Conservation (phyloP, 2,888 invertebrate species). For the Cataglyphis rosenhaueri region DNA sequence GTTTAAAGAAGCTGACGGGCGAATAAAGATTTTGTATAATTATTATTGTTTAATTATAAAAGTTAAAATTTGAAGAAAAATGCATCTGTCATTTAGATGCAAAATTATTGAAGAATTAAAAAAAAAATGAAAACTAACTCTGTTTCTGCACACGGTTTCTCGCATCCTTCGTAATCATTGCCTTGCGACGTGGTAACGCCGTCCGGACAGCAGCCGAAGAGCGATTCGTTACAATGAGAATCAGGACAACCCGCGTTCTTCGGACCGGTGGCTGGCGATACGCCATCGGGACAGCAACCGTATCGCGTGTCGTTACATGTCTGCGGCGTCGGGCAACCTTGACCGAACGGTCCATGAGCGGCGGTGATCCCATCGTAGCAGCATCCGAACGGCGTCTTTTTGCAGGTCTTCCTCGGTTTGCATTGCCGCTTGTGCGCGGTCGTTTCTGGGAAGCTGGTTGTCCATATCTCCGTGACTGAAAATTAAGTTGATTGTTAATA, state of each 20-base stretch:
- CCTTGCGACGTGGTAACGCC: constrained; percentile 92
- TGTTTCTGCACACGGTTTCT: constrained; percentile 87
- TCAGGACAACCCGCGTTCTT: constrained; percentile 92
- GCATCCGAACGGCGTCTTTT: constrained; percentile 91
- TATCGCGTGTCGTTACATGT: constrained; percentile 92
- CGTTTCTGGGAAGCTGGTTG: constrained; percentile 87
- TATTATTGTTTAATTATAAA: not conserved
- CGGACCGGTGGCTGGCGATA: constrained; percentile 91
- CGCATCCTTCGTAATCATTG: constrained; percentile 94
- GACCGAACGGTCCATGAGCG: constrained; percentile 93
- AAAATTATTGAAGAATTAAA: not conserved
- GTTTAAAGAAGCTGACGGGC: not conserved
- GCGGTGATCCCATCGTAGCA: constrained; percentile 92
- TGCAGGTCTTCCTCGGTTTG: constrained; percentile 89
- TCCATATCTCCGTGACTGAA: constrained; percentile 86
- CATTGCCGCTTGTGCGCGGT: constrained; percentile 87
- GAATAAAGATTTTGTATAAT: not conserved
- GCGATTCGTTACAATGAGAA: constrained; percentile 90
- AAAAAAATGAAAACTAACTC: constrained; percentile 83
- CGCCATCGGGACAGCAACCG: constrained; percentile 94
- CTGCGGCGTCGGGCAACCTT: constrained; percentile 91
- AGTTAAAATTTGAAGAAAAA: not conserved
- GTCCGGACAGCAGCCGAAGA: constrained; percentile 96
- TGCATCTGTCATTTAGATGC: not conserved
- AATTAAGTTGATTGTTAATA: constrained; percentile 31